A percentile compares a stretch with the other conserved stretches of the same genome.
These are phyloP conservation scores for Fragum sueziense DNA, from an alignment of 2,888 invertebrate genomes.

Conservation along the genomic window DNA sequence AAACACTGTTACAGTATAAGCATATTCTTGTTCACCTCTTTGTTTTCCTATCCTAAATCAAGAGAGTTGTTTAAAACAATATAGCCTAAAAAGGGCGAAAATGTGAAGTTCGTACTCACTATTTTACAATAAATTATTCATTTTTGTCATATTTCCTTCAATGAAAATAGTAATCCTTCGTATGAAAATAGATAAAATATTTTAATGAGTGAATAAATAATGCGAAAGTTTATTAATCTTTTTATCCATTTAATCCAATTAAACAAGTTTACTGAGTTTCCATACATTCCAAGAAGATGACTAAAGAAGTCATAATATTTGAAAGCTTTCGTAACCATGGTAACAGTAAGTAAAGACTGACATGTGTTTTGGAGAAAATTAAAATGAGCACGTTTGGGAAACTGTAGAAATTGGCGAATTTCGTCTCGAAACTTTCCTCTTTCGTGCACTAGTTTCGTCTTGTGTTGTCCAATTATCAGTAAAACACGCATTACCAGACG, in stretches of 20 bases:
- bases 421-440: neutral
- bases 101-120: no score
- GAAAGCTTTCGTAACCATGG: constrained; percentile 2
- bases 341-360: neutral
- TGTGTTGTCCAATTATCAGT: constrained; percentile 11
- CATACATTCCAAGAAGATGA: neutral
- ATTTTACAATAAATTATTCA: no score
- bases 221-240: neutral
- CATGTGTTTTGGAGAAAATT: neutral
- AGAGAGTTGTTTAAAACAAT: no score
- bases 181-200: neutral
- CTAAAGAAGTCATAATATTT: constrained; percentile 4
- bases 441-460: constrained; percentile 6
- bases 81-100: no score
- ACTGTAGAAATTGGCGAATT: neutral
- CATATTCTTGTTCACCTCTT: no score
- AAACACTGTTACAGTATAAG: no score
- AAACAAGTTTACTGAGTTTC: neutral
- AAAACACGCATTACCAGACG: no score
- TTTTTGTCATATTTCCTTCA: no score
- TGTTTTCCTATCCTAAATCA: no score
- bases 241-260: neutral
- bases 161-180: no score
- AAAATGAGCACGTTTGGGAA: neutral
- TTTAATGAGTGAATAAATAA: neutral